Evolutionary conservation across 2,113 vertebrate genomes (phyloP).

Genomic region (Heptranchias perlo): DNA sequence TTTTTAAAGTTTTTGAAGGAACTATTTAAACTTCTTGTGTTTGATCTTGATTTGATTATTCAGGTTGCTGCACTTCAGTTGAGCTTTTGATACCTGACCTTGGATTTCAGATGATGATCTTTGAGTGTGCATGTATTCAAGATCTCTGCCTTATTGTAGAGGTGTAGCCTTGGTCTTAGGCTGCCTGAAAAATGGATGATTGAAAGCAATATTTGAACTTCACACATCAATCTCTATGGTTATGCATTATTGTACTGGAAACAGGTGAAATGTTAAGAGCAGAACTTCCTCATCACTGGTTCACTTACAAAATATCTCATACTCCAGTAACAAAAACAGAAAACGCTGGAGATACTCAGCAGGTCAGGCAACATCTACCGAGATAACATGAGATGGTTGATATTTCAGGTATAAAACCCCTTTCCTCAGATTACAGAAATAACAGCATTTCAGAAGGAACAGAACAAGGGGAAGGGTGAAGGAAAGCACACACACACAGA

Average conservation of each 20-base stretch:
- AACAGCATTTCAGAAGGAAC: background rate
- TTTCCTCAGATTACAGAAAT: background rate
- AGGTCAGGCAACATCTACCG: background rate
- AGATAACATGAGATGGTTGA: background rate
- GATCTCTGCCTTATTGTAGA: background rate
- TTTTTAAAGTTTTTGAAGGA: conserved; percentile 7
- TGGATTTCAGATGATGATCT: background rate
- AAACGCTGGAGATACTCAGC: background rate
- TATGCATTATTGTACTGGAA: background rate
- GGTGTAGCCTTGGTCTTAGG: background rate
- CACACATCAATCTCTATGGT: background rate
- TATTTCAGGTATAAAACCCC: background rate
- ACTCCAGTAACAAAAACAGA: background rate
- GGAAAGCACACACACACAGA: background rate
- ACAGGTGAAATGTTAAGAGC: background rate
- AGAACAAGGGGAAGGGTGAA: background rate
- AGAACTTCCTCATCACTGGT: background rate
- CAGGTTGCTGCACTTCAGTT: background rate
- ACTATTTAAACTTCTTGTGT: background rate
- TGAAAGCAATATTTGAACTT: background rate
- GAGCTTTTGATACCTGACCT: conserved; percentile 16
- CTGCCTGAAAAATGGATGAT: background rate
- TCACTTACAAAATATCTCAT: background rate
- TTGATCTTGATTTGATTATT: conserved; percentile 14
- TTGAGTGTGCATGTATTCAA: background rate